Conservation (phyloP, 2,888 invertebrate species). For the Trissoscelio sp. region DNA sequence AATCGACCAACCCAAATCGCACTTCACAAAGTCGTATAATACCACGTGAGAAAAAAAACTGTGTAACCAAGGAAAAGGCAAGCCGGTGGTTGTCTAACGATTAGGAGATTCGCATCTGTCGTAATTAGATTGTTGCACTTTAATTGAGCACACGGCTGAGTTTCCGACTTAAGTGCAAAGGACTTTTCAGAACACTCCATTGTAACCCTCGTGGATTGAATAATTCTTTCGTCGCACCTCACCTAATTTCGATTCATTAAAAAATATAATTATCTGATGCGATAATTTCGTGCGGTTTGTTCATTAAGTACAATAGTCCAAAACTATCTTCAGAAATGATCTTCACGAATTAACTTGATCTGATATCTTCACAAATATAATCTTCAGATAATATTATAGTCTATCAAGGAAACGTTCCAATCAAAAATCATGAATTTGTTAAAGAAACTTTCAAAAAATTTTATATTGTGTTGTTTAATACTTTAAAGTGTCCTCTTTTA, state of each 20-base stretch:
- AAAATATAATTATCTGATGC: conserved; percentile 36
- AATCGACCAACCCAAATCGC: conserved; percentile 28
- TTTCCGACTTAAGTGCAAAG: conserved; percentile 49
- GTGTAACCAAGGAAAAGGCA: conserved; percentile 30
- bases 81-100: conserved; percentile 58
- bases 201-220: conserved; percentile 50
- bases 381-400: no score
- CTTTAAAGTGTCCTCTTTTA: no score
- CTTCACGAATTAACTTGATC: no score
- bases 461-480: no score
- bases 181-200: conserved; percentile 61
- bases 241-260: conserved; percentile 64
- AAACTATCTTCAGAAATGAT: no score
- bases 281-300: conserved; percentile 46
- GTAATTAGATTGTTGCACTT: conserved; percentile 63
- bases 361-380: no score
- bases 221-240: conserved; percentile 49
- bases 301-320: no score
- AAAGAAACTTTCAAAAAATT: no score
- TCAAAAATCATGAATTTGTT: no score
- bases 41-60: conserved; percentile 37
- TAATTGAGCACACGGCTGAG: conserved; percentile 55
- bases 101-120: conserved; percentile 66
- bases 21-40: conserved; percentile 1
- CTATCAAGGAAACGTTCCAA: no score